Conservation (phyloP, 2,113 vertebrate genomes). For the Xiphophorus couchianus region DNA sequence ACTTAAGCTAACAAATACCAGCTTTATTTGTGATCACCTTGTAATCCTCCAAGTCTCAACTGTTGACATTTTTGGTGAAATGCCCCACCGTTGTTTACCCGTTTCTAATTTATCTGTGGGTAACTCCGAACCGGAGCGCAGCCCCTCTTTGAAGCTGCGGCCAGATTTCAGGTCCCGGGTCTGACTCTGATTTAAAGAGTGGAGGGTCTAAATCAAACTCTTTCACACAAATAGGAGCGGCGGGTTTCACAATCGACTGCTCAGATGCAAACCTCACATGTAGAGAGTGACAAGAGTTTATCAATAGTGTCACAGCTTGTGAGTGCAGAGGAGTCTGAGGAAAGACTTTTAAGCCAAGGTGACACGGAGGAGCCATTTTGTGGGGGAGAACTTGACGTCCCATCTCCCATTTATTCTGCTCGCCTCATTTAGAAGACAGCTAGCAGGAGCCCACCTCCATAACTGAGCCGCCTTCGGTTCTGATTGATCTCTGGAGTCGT, state of each 20-base stretch:
- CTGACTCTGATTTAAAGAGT: conserved; percentile 65
- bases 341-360: conserved; percentile 29
- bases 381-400: conserved; percentile 15
- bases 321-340: conserved; percentile 16
- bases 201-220: conserved; percentile 47
- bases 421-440: conserved; percentile 61
- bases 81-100: conserved; percentile 51
- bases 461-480: conserved; percentile 40
- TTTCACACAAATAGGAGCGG: conserved; percentile 45
- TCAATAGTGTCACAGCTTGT: conserved; percentile 23
- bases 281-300: conserved; percentile 30
- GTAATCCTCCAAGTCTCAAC: conserved; percentile 46
- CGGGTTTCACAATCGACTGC: conserved; percentile 44
- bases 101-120: conserved; percentile 43
- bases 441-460: conserved; percentile 37
- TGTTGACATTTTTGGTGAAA: conserved; percentile 56
- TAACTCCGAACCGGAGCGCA: conserved; percentile 50
- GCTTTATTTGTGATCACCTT: conserved; percentile 42
- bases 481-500: conserved; percentile 64
- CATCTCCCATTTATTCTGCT: conserved; percentile 53
- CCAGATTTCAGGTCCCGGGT: conserved; percentile 57
- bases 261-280: conserved; percentile 46
- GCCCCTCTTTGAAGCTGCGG: conserved; percentile 57
- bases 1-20: conserved; percentile 56
- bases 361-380: conserved; percentile 29